Base-by-base conservation (phyloP, 2,888 invertebrate genomes). In the Gastrophysa polygoni region DNA sequence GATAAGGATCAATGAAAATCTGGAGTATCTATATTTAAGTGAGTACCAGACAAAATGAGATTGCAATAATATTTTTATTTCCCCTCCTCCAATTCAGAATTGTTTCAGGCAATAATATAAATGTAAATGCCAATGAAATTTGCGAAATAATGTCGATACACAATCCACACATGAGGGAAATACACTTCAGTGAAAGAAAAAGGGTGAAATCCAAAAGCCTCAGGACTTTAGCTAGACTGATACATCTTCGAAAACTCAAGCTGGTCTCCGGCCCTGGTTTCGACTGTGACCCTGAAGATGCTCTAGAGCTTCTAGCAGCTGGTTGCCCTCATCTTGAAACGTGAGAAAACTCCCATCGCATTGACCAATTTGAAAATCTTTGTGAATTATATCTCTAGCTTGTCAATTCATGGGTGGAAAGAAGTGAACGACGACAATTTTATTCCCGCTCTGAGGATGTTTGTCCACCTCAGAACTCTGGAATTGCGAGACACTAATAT, bases 231-330 rank as follows among this genome's bases (percentile, higher is more conserved):
- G 73, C 73, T 21, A 70, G 75, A 57, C 70, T 76, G 65, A 70
- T 70, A 44, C 70, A 75, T 61, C 68, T 77, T 51, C 66, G 69
- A 64, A 64, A 61, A 61, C 68, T 77, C 14, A 66, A 69, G 38
- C 61, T 77, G 34, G 68, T 70, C 10, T 73, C 72, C 7, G 69
- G 70, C 0, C 66, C 72, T 18, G 72, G 71, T 10, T 73, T 70
- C 50, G 72, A 75, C n/a, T 73, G 72, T 44, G 74, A 76, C 63
- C 75, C 75, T 1, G 77, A 77, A 56, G 76, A 77, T 71, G 71
- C 75, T 14, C 61, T 77, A 5, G 71, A 76, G 59, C 74, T 75
- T 34, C 63, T 77, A 48, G 75, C 77, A 46, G 75, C 74, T 17
- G 77, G 77, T 17, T 77, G 77, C 48, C 67, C 72, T 17, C 63